Conservation (phyloP, 2,888 invertebrate species). For the Myathropa florea region DNA sequence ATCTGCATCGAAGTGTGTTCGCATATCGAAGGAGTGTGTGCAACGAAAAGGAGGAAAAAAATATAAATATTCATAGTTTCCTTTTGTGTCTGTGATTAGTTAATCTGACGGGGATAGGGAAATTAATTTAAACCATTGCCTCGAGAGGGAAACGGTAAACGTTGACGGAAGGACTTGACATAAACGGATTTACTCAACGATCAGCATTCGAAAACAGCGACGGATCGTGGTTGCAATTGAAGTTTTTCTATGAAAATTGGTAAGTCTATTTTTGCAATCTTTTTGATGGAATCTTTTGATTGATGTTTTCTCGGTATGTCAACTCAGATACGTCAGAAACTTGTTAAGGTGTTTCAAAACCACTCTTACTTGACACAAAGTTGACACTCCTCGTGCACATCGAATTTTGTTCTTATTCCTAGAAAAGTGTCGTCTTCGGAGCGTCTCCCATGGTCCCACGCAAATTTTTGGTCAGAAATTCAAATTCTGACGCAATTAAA, state of each 20-base stretch:
- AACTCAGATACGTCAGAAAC: no score
- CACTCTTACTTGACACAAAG: no score
- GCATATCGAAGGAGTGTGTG: neutral
- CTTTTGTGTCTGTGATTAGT: constrained; percentile 55
- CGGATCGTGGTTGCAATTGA: constrained; percentile 26
- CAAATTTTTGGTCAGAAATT: no score
- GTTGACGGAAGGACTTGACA: neutral
- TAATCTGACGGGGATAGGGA: neutral
- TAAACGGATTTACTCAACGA: constrained; percentile 27
- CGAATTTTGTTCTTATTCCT: no score
- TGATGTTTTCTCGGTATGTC: no score
- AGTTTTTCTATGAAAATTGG: constrained; percentile 3
- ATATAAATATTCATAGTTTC: neutral
- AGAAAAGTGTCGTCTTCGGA: no score
- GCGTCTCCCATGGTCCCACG: no score
- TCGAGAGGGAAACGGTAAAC: neutral
- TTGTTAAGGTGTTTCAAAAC: no score
- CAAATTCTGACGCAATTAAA: no score
- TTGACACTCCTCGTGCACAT: no score
- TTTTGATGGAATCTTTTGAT: neutral
- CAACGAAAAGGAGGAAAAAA: neutral
- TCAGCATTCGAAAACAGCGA: constrained; percentile 11
- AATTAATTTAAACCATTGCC: neutral
- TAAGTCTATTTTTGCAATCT: neutral
- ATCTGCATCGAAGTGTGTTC: constrained; percentile 28